phyloP scores from a whole-genome alignment of 2,113 vertebrate species.

The Equus przewalskii region DNA sequence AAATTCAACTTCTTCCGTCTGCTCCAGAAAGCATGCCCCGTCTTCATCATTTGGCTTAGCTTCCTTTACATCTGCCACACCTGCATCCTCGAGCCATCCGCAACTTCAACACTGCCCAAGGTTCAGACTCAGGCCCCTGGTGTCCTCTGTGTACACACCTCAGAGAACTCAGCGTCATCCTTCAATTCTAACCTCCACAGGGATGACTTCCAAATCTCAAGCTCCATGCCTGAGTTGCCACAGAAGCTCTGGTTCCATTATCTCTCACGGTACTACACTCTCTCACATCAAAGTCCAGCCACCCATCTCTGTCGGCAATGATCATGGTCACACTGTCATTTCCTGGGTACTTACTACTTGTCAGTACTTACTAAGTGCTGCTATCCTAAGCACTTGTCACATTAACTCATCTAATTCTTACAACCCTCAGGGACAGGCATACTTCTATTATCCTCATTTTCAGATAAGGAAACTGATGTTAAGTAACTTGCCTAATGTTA shows the following conservation, averaged over 20 bases:
- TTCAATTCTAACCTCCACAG: neutral
- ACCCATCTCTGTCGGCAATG: accelerated
- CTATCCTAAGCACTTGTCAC: neutral
- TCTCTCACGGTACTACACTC: accelerated
- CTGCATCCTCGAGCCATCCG: accelerated
- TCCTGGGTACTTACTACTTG: neutral
- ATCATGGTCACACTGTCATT: accelerated
- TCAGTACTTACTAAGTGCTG: neutral
- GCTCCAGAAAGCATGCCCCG: accelerated
- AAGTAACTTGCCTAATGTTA: neutral
- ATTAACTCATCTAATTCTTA: neutral
- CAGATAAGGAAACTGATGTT: neutral
- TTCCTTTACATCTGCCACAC: neutral
- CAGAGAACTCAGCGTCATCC: neutral
- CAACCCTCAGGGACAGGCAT: neutral
- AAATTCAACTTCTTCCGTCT: neutral
- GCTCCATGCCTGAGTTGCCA: neutral
- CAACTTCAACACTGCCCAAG: neutral
- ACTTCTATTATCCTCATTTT: neutral
- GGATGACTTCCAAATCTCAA: neutral
- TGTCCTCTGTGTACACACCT: accelerated
- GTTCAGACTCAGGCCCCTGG: too few relatives aligned
- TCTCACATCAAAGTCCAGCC: neutral
- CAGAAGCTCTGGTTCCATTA: accelerated
- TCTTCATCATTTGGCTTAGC: accelerated